Percentiles rank a stretch among this genome's conserved stretches.
Conservation (phyloP, 1,140 invertebrate species). For the Drosophila malerkotliana region DNA sequence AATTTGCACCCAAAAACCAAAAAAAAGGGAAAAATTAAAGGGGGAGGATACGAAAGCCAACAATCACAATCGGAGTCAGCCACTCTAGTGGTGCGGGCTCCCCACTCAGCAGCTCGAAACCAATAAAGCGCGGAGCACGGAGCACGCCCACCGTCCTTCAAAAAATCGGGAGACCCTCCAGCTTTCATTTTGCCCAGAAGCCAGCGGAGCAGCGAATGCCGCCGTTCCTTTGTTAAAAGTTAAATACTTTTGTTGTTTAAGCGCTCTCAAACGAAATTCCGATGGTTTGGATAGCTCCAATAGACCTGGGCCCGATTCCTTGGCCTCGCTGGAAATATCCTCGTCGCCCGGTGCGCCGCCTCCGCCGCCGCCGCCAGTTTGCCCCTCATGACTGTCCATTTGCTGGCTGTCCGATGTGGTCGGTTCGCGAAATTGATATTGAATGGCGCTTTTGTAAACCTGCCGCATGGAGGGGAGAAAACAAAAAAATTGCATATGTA, state of each 20-base stretch:
- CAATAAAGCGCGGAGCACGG: conserved; percentile 68
- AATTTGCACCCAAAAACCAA: conserved; percentile 58
- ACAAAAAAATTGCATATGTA: conserved; percentile 31
- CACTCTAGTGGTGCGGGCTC: conserved; percentile 6
- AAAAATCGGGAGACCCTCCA: neutral
- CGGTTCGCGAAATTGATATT: conserved; percentile 84
- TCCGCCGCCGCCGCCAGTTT: conserved; percentile 30
- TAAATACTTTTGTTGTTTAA: conserved; percentile 84
- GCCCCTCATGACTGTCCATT: conserved; percentile 63
- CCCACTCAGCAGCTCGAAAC: conserved; percentile 43
- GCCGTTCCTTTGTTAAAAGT: conserved; percentile 74
- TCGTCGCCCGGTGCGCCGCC: conserved; percentile 53
- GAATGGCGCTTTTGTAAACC: conserved; percentile 72
- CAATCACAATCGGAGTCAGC: conserved; percentile 50
- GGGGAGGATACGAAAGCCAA: conserved; percentile 30
- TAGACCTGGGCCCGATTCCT: conserved; percentile 76
- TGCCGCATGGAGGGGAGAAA: conserved; percentile 34
- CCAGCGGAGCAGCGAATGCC: conserved; percentile 55
- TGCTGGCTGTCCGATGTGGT: conserved; percentile 65
- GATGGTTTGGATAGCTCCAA: conserved; percentile 83
- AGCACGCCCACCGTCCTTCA: conserved; percentile 12
- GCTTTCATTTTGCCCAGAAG: conserved; percentile 11
- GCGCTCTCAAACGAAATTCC: conserved; percentile 83
- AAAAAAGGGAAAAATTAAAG: conserved; percentile 10
- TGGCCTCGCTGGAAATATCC: conserved; percentile 66